phyloP scores from a whole-genome alignment of 2,888 invertebrate species.

The Chrysolina haemoptera region DNA sequence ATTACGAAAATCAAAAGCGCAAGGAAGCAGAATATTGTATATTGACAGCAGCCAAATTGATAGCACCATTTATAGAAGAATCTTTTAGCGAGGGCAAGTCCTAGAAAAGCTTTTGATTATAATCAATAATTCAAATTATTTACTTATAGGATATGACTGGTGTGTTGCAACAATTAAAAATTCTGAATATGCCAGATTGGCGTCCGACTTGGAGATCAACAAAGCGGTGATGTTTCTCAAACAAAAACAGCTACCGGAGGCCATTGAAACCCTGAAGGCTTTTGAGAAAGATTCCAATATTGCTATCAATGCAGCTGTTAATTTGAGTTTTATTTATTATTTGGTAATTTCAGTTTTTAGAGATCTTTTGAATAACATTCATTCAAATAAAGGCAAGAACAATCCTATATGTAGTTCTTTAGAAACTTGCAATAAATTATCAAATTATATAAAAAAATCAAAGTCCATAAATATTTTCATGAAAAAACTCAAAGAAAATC shows the following conservation, averaged over 20 bases:
- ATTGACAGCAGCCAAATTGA: slow-evolving; percentile 89
- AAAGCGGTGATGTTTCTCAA: slow-evolving; percentile 90
- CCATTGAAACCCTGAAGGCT: slow-evolving; percentile 87
- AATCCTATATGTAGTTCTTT: no score
- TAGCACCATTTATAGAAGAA: slow-evolving; percentile 86
- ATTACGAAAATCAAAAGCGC: slow-evolving; percentile 80
- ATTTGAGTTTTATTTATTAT: slow-evolving; percentile 88
- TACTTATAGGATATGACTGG: slow-evolving; percentile 77
- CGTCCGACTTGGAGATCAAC: slow-evolving; percentile 91
- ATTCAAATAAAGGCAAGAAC: no score
- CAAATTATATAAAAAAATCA: no score
- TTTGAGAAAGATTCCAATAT: slow-evolving; percentile 90
- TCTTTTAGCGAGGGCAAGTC: slow-evolving; percentile 76
- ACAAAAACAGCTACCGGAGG: slow-evolving; percentile 84
- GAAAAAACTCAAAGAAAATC: no score
- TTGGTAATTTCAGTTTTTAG: slow-evolving; percentile 70
- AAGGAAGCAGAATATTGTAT: slow-evolving; percentile 86
- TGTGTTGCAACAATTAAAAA: slow-evolving; percentile 95
- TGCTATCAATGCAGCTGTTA: slow-evolving; percentile 88
- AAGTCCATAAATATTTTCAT: no score
- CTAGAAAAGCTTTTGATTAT: background rate
- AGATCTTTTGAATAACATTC: no score
- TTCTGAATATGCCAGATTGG: slow-evolving; percentile 87
- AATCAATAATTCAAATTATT: background rate
- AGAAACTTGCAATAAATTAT: no score